A percentile compares a stretch with the other conserved stretches of the same genome.
These are phyloP conservation scores for Corbicula japonica DNA, from an alignment of 2,888 invertebrate species.

Conservation along the genomic window DNA sequence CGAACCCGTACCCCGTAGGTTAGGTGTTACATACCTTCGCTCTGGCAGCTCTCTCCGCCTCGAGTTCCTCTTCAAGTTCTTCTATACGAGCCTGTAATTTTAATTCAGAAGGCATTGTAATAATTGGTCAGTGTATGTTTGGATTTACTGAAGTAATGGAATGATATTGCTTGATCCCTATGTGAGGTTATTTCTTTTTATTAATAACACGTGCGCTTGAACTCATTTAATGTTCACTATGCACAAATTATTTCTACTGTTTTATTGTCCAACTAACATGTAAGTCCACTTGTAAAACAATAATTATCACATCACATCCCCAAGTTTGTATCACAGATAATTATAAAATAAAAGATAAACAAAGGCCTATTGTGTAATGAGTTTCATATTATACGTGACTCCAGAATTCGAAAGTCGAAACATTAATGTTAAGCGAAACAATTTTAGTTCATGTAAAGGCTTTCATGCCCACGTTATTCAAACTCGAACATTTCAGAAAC, in stretches of 20 bases:
- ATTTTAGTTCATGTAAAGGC: background rate
- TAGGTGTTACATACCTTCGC: conserved; percentile 89
- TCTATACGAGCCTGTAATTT: conserved; percentile 92
- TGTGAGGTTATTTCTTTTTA: no score
- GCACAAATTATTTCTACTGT: no score
- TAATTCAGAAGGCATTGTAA: conserved; percentile 45
- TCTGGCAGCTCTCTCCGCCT: conserved; percentile 99
- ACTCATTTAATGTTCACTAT: no score
- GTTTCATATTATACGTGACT: background rate
- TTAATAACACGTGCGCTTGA: no score
- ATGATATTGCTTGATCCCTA: no score
- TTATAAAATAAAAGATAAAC: conserved; percentile 10
- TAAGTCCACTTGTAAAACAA: background rate
- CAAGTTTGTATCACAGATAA: conserved; percentile 11
- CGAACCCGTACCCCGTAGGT: no score
- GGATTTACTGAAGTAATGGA: conserved; percentile 1
- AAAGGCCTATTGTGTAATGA: background rate
- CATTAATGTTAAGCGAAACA: conserved; percentile 7
- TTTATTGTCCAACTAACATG: no score
- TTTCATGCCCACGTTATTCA: background rate
- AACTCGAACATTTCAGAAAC: conserved; percentile 7
- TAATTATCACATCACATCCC: conserved; percentile 1
- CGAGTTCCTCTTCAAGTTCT: conserved; percentile 99
- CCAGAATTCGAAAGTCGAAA: conserved; percentile 17
- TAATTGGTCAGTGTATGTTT: background rate